These are phyloP conservation scores for Gambusia yucatana DNA, from an alignment of 2,797 vertebrate species.

Conservation along the genomic window DNA sequence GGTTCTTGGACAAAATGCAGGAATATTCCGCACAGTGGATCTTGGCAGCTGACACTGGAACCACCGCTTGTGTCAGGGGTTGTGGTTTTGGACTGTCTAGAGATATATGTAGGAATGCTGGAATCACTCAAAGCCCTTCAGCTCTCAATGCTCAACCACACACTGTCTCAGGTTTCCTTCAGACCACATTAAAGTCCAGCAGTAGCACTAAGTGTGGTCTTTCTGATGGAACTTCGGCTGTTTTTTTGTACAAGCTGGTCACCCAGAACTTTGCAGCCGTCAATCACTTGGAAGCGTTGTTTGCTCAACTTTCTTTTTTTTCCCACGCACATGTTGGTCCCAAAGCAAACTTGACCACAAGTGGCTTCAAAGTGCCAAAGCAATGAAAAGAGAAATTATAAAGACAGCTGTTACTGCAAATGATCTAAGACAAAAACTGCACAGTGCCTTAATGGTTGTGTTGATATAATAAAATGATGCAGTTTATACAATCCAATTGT, in stretches of 20 bases:
- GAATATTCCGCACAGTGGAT: constrained; percentile 78
- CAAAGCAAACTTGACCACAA: constrained; percentile 66
- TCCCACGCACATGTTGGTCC: constrained; percentile 38
- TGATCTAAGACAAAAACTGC: constrained; percentile 65
- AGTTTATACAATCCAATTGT: constrained; percentile 64
- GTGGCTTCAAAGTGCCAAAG: constrained; percentile 57
- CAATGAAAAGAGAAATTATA: constrained; percentile 68
- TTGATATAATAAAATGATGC: constrained; percentile 52
- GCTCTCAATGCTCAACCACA: constrained; percentile 66
- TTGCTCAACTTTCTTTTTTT: constrained; percentile 57
- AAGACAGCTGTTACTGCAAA: constrained; percentile 75
- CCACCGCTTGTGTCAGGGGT: constrained; percentile 63
- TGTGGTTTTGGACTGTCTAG: constrained; percentile 75
- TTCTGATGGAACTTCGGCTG: constrained; percentile 70
- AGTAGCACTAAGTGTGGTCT: constrained; percentile 77
- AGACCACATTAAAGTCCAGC: constrained; percentile 76
- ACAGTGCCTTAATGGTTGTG: constrained; percentile 53
- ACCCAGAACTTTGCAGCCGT: constrained; percentile 55
- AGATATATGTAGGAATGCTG: constrained; percentile 76
- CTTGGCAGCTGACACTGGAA: constrained; percentile 72
- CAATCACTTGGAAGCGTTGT: constrained; percentile 71
- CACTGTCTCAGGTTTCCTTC: constrained; percentile 69
- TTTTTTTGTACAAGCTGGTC: constrained; percentile 57
- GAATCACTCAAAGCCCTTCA: constrained; percentile 75
- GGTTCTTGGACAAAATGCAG: constrained; percentile 71